Evolutionary conservation across 2,797 vertebrate species (phyloP).

Genomic region (Pristis pectinata): DNA sequence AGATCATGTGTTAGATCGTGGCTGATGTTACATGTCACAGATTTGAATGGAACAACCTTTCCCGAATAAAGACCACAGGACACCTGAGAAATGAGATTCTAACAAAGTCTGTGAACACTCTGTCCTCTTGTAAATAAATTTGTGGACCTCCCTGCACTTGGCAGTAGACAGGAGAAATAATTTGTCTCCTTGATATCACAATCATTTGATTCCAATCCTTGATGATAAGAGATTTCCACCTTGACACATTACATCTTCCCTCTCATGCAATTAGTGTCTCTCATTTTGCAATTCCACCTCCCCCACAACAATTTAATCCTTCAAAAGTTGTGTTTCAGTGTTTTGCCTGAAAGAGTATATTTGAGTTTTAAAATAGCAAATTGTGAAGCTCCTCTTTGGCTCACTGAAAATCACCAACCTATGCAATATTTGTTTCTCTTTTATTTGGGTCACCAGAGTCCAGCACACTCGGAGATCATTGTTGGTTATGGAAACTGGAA

Average conservation of each 20-base stretch:
- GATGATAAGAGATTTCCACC: too few species aligned
- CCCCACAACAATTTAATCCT: not conserved
- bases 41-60: not conserved
- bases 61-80: conserved; percentile 9
- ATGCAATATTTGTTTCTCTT: not conserved
- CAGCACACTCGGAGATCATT: not conserved
- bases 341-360: not conserved
- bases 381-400: not conserved
- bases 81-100: not conserved
- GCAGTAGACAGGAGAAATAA: not conserved
- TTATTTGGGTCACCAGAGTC: not conserved
- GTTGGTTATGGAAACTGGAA: too few species aligned
- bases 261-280: not conserved
- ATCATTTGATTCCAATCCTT: not conserved
- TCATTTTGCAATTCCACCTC: not conserved
- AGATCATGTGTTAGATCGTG: not conserved
- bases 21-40: not conserved
- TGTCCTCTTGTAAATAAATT: conserved; percentile 32
- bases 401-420: not conserved
- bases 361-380: conserved; percentile 14
- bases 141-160: not conserved
- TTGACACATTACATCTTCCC: not conserved
- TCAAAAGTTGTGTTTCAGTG: not conserved
- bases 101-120: not conserved
- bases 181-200: not conserved